These are phyloP conservation scores for Odontocerum albicorne DNA, from an alignment of 2,888 invertebrate genomes.

Conservation along the genomic window DNA sequence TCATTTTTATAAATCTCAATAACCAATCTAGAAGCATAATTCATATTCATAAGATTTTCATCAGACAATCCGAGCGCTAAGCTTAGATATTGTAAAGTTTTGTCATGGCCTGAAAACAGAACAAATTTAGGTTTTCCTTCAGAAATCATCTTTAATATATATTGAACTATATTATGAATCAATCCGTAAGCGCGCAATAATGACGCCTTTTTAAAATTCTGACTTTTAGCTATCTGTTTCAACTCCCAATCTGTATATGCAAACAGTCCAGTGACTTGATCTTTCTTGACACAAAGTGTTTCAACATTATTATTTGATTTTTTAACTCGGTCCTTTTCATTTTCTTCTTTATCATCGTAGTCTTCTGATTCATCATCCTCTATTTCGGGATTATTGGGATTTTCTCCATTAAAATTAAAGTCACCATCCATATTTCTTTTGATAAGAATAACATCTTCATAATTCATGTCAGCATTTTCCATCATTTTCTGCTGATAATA, in stretches of 20 bases:
- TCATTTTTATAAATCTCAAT: constrained; percentile 85
- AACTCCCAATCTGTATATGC: constrained; percentile 82
- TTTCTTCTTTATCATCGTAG: constrained; percentile 29
- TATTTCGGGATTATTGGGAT: constrained; percentile 50
- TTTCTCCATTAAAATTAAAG: constrained; percentile 47
- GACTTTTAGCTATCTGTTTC: constrained; percentile 63
- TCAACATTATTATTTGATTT: constrained; percentile 44
- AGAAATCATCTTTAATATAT: constrained; percentile 79
- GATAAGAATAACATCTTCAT: constrained; percentile 54
- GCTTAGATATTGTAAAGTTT: constrained; percentile 82
- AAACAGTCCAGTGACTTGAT: constrained; percentile 77
- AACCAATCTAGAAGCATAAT: constrained; percentile 84
- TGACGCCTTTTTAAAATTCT: constrained; percentile 65
- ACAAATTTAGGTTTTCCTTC: constrained; percentile 74
- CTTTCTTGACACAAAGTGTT: constrained; percentile 63
- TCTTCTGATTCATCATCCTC: constrained; percentile 52
- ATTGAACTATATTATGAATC: constrained; percentile 77
- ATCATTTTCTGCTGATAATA: constrained; percentile 52
- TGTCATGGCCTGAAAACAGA: constrained; percentile 89
- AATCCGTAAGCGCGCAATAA: constrained; percentile 80
- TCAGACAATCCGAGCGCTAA: constrained; percentile 74
- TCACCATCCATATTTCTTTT: constrained; percentile 57
- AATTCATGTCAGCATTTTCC: constrained; percentile 49
- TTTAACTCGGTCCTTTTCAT: constrained; percentile 21
- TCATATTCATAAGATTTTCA: constrained; percentile 68